Conservation (phyloP, 64 coral and sea anemone species). For the Hydrozoanthus tunicans region DNA sequence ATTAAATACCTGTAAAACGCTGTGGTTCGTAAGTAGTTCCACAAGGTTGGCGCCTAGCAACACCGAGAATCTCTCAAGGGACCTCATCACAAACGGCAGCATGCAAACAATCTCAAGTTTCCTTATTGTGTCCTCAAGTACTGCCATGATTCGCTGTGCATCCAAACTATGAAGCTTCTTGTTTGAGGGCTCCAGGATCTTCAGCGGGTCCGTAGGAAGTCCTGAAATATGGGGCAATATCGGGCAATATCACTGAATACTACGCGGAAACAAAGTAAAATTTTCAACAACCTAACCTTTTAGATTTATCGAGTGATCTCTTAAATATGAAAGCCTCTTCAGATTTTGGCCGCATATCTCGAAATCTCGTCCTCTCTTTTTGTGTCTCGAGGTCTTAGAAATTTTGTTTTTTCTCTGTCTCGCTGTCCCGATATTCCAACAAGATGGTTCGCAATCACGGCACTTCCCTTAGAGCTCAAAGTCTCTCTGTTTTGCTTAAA, state of each 20-base stretch:
- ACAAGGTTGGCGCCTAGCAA: slow-evolving; percentile 64
- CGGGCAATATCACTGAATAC: not conserved
- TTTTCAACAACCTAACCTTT: not conserved
- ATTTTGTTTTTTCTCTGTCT: too few relatives aligned
- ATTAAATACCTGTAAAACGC: slow-evolving; percentile 1
- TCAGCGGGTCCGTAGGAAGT: slow-evolving; percentile 43
- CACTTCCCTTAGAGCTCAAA: too few relatives aligned
- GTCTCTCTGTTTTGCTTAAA: too few relatives aligned
- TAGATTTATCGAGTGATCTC: too few relatives aligned
- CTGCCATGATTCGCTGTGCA: slow-evolving; percentile 70
- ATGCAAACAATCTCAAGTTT: slow-evolving; percentile 62
- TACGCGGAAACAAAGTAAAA: not conserved
- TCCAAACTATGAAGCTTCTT: slow-evolving; percentile 70
- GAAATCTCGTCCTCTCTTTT: too few relatives aligned
- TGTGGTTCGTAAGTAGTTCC: not conserved
- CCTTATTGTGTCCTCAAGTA: slow-evolving; percentile 66
- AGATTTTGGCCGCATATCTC: too few relatives aligned
- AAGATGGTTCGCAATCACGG: too few relatives aligned
- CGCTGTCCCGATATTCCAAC: too few relatives aligned
- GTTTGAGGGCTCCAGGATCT: slow-evolving; percentile 64
- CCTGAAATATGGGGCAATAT: not conserved
- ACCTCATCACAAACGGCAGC: slow-evolving; percentile 38
- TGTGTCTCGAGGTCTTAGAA: too few relatives aligned
- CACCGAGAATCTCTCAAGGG: slow-evolving; percentile 62
- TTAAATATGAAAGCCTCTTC: too few relatives aligned